Base-by-base conservation (phyloP, 2,888 invertebrate species). In the Melanophora roralis region DNA sequence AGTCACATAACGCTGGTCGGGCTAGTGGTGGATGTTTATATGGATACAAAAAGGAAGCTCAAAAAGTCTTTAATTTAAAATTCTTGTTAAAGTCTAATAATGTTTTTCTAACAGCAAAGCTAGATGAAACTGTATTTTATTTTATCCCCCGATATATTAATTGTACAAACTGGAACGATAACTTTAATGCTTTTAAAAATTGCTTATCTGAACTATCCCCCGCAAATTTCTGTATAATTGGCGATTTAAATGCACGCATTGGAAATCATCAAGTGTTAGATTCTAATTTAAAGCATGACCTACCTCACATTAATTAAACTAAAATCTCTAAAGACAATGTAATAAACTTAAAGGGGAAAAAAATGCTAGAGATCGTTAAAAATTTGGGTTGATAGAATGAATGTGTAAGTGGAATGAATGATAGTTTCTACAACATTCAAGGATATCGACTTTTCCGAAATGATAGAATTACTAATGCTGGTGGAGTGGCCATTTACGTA, bases 171-270 rank as follows among this genome's bases (percentile, higher is more conserved):
- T 67, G 40, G 38, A 67, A 40, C 12, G 36, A 6, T 21, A 40
- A 67, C n/a, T 14, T 34, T 21, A 27, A 67, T 1, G 12, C 11
- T 12, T 67, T 67, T 38, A 45, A 67, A 51, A 14, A 27, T 6
- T 67, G 34, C 14, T 40, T 51, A 23, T 9, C n/a, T 5, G 27
- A 53, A 23, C 40, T 65, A 9, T n/a, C 11, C 4, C 51, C 51
- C 6, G 4, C 27, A 27, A 38, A 11, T 21, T 65, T 11, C 19
- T 51, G 51, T 19, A 51, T 65, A 23, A 11, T 65, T 6, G 51
- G 51, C 1, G 65, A 65, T 49, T 23, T 65, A n/a, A 65, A 65
- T 51, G 65, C 65, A 1, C 47, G 64, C 11, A 64, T 64, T 49
- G 64, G 64, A 0, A 49, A 64, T 19, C 23, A 51, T 19, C 64